phyloP scores from a whole-genome alignment of 2,888 invertebrate genomes.

The Ferdinandea cuprea region DNA sequence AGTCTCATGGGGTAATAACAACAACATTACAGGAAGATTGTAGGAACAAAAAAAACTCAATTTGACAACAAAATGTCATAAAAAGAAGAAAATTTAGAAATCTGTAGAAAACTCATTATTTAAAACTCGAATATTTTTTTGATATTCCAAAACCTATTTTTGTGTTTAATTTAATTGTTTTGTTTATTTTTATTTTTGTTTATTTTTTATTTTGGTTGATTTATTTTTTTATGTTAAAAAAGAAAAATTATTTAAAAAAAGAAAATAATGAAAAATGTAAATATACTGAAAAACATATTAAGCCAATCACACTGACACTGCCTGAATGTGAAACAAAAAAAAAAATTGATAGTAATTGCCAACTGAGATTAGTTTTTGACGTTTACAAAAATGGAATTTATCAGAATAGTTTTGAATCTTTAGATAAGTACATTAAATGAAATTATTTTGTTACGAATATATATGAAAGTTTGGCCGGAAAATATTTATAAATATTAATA shows the following conservation, averaged over 20 bases:
- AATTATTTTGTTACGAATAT: not conserved
- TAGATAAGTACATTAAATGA: not conserved
- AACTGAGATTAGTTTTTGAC: constrained; percentile 32
- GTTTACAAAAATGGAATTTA: constrained; percentile 1
- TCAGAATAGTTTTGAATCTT: constrained; percentile 36
- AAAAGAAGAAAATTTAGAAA: constrained; percentile 24
- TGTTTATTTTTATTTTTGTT: constrained; percentile 11
- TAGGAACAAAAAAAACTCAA: constrained; percentile 74
- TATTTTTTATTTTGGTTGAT: constrained; percentile 46
- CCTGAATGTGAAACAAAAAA: constrained; percentile 76
- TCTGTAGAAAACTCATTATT: constrained; percentile 33
- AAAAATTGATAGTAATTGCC: constrained; percentile 12
- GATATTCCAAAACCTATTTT: constrained; percentile 49
- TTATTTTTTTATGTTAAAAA: constrained; percentile 62
- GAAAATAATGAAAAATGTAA: constrained; percentile 45
- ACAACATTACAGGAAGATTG: constrained; percentile 82
- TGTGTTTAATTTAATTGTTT: constrained; percentile 60
- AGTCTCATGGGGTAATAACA: constrained; percentile 85
- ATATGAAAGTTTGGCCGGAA: too few relatives aligned
- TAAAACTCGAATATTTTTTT: constrained; percentile 56
- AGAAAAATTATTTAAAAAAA: constrained; percentile 46
- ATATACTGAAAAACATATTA: constrained; percentile 75
- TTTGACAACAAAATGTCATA: not conserved
- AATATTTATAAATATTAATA: too few relatives aligned
- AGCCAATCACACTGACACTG: constrained; percentile 83